Percentiles rank a stretch among this genome's conserved stretches.
phyloP scores from a whole-genome alignment of 1,140 invertebrate species.

The Cydia fagiglandana region DNA sequence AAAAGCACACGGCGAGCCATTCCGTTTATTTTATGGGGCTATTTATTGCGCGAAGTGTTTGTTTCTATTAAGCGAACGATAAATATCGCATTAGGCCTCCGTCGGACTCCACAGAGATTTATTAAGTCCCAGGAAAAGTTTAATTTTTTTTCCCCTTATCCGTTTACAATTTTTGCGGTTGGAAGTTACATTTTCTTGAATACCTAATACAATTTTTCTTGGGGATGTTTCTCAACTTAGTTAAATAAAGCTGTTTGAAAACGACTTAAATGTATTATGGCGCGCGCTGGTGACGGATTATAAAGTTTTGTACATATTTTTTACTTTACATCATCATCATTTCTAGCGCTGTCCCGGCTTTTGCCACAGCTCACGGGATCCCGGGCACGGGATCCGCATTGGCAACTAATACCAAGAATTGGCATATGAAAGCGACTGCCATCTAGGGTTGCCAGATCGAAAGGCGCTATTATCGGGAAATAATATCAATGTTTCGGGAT shows the following conservation, averaged over 20 bases:
- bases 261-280: background rate
- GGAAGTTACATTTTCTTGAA: conserved; percentile 21
- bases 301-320: background rate
- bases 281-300: background rate
- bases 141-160: conserved; percentile 50
- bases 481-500: too few relatives aligned
- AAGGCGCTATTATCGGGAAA: too few relatives aligned
- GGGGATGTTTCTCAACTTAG: conserved; percentile 34
- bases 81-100: conserved; percentile 67
- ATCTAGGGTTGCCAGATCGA: too few relatives aligned
- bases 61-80: conserved; percentile 56
- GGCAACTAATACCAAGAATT: too few relatives aligned
- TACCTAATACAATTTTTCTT: conserved; percentile 37
- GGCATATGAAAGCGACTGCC: too few relatives aligned
- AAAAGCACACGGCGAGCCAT: conserved; percentile 38
- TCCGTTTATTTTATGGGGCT: conserved; percentile 54
- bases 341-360: too few relatives aligned
- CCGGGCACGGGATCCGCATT: too few relatives aligned
- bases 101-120: conserved; percentile 52
- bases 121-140: conserved; percentile 54
- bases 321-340: background rate
- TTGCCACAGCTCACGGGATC: too few relatives aligned
- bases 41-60: conserved; percentile 61
- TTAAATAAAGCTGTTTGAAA: background rate
- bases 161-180: conserved; percentile 44